A percentile compares a stretch with the other conserved stretches of the same genome.
Conservation (phyloP, 1,140 invertebrate genomes). For the Teleogryllus occipitalis region DNA sequence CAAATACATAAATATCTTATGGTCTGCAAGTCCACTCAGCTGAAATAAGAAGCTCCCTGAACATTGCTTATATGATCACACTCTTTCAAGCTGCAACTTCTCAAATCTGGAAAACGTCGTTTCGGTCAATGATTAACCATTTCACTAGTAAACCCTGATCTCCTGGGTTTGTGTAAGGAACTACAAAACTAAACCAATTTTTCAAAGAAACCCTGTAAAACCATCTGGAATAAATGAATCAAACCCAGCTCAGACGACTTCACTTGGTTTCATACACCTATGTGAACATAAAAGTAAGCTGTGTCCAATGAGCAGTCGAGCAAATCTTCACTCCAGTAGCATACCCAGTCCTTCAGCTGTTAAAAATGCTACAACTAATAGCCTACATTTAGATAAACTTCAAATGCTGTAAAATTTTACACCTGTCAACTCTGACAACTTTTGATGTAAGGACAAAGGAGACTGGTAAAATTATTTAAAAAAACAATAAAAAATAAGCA, state of each 20-base stretch:
- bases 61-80: neutral
- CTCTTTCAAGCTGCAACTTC: neutral
- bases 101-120: neutral
- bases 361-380: neutral
- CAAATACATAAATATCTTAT: too few species aligned
- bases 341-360: neutral
- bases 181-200: too few species aligned
- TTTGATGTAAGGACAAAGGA: neutral
- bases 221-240: neutral
- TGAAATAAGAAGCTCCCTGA: constrained; percentile 4
- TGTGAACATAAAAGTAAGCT: neutral
- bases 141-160: too few species aligned
- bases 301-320: neutral
- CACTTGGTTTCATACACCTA: neutral
- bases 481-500: neutral
- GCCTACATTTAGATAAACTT: neutral
- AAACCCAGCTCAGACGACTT: neutral
- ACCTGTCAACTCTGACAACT: too few species aligned
- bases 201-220: too few species aligned
- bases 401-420: neutral
- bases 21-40: neutral
- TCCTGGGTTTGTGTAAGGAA: too few species aligned
- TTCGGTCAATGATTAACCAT: neutral
- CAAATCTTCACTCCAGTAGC: too few species aligned
- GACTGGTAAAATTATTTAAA: neutral